Conservation (phyloP, 2,888 invertebrate genomes). For the Chironomus riparius region DNA sequence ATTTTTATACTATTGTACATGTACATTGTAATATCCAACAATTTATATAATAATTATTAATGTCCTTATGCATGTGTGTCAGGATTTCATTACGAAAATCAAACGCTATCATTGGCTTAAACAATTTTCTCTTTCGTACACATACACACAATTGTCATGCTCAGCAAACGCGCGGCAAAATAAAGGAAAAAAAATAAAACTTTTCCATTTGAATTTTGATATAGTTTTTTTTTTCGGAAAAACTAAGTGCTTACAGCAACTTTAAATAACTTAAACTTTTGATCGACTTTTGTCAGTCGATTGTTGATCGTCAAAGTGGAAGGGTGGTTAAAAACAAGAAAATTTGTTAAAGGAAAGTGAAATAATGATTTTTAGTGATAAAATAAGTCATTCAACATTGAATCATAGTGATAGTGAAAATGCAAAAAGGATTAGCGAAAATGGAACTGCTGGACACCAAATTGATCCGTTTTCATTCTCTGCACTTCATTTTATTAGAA, state of each 20-base stretch:
- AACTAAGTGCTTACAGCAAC: not conserved
- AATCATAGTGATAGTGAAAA: constrained; percentile 27
- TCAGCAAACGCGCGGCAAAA: not conserved
- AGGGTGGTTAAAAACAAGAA: not conserved
- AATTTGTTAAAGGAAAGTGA: not conserved
- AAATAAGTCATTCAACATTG: constrained; percentile 28
- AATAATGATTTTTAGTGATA: constrained; percentile 26
- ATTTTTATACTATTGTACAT: not conserved
- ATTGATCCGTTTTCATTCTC: constrained; percentile 46
- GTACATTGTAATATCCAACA: constrained; percentile 14
- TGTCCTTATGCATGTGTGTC: constrained; percentile 22
- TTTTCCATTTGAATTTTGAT: not conserved
- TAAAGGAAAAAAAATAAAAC: not conserved
- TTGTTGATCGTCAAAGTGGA: not conserved
- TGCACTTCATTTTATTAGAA: constrained; percentile 53
- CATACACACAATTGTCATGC: not conserved
- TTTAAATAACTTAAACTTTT: constrained; percentile 19
- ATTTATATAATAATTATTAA: constrained; percentile 19
- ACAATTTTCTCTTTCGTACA: not conserved
- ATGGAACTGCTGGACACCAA: constrained; percentile 25
- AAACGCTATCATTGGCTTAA: constrained; percentile 11
- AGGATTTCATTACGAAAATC: constrained; percentile 13
- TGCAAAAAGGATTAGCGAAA: not conserved
- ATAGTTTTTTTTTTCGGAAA: not conserved
- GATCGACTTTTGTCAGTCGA: constrained; percentile 18